These are phyloP conservation scores for Aromia moschata DNA, from an alignment of 2,888 invertebrate genomes.

Conservation along the genomic window DNA sequence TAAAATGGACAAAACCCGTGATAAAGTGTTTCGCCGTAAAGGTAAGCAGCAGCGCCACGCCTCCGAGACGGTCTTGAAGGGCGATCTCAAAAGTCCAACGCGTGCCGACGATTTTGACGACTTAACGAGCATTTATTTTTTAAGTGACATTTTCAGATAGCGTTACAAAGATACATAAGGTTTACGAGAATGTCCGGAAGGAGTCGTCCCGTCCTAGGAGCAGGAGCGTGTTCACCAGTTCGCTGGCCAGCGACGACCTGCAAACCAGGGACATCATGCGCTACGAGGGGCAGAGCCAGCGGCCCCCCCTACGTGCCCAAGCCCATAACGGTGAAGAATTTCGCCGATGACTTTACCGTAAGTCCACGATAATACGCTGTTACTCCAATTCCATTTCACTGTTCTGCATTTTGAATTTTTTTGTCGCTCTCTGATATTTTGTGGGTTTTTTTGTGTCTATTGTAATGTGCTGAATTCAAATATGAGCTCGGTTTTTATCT, in stretches of 20 bases:
- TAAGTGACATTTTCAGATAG: slow-evolving; percentile 58
- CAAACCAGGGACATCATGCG: slow-evolving; percentile 66
- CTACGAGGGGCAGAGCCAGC: slow-evolving; percentile 66
- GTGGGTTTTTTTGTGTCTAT: too few species aligned
- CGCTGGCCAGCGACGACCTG: slow-evolving; percentile 69
- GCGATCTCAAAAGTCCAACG: too few species aligned
- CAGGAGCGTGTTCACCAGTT: slow-evolving; percentile 71
- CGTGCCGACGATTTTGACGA: neutral
- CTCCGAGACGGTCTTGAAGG: too few species aligned
- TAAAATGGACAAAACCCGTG: slow-evolving; percentile 53
- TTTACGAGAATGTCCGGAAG: slow-evolving; percentile 52
- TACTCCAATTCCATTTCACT: too few species aligned
- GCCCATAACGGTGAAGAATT: slow-evolving; percentile 68
- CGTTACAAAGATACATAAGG: slow-evolving; percentile 56
- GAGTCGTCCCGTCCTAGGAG: slow-evolving; percentile 70
- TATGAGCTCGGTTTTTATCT: too few species aligned
- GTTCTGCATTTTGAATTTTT: too few species aligned
- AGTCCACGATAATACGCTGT: too few species aligned
- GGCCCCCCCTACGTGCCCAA: slow-evolving; percentile 65
- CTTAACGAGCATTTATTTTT: slow-evolving; percentile 24
- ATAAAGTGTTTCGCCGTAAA: slow-evolving; percentile 61
- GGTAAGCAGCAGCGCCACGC: slow-evolving; percentile 49
- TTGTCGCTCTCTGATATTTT: too few species aligned
- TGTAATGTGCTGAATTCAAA: too few species aligned
- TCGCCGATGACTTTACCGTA: slow-evolving; percentile 64